A percentile compares a stretch with the other conserved stretches of the same genome.
phyloP scores from a whole-genome alignment of 1,140 invertebrate genomes.

The Microvelia longipes region DNA sequence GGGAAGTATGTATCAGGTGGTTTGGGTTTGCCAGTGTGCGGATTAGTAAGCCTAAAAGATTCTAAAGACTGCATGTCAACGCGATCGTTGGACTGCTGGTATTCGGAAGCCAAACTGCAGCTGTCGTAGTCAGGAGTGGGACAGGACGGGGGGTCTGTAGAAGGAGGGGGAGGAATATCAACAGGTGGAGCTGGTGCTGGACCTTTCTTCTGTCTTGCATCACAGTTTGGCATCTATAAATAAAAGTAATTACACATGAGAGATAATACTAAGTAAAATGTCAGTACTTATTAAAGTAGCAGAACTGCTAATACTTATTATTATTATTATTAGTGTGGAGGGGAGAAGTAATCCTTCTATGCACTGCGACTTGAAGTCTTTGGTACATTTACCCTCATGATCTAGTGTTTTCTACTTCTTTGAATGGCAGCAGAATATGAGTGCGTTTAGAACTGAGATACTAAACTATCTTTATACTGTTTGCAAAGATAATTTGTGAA shows the following conservation, averaged over 20 bases:
- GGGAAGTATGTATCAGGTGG: constrained; percentile 49
- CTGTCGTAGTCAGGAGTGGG: constrained; percentile 47
- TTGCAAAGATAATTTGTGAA: no score
- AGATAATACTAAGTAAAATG: no score
- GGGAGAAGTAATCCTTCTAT: no score
- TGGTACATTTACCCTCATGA: no score
- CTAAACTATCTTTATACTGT: no score
- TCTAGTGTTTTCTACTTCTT: no score
- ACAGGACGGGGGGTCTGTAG: constrained; percentile 33
- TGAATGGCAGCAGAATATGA: no score
- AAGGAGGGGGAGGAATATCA: constrained; percentile 11
- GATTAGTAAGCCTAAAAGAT: constrained; percentile 49
- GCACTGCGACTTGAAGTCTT: no score
- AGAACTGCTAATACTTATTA: no score
- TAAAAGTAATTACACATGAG: constrained; percentile 16
- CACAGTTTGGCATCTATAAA: constrained; percentile 27
- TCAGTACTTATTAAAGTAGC: no score
- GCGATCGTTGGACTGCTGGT: constrained; percentile 27
- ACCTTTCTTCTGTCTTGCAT: constrained; percentile 4
- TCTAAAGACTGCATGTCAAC: constrained; percentile 55
- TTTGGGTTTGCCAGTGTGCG: constrained; percentile 37
- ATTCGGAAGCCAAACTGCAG: constrained; percentile 23
- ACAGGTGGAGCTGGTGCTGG: constrained; percentile 29
- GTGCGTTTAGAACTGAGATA: no score
- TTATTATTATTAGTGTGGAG: no score